Percentiles rank a stretch among this genome's conserved stretches.
These are phyloP conservation scores for Volucella inflata DNA, from an alignment of 2,888 invertebrate genomes.

Conservation along the genomic window DNA sequence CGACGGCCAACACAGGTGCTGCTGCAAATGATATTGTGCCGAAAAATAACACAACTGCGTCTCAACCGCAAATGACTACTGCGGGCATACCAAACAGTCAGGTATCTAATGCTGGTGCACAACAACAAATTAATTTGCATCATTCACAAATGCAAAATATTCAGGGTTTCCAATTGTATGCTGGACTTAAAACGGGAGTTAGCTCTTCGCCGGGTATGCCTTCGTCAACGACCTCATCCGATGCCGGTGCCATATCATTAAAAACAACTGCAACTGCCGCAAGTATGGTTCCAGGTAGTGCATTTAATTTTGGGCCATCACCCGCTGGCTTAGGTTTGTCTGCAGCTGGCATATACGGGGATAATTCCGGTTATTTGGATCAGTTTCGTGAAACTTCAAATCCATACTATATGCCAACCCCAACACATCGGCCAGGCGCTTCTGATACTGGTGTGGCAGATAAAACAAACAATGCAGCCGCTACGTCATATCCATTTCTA, in stretches of 20 bases:
- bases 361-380: constrained; percentile 88
- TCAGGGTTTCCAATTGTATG: constrained; percentile 86
- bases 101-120: constrained; percentile 54
- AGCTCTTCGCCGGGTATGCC: constrained; percentile 77
- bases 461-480: constrained; percentile 84
- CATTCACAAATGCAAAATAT: constrained; percentile 78
- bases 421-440: constrained; percentile 82
- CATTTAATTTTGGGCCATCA: constrained; percentile 92
- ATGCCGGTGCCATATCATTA: constrained; percentile 85
- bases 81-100: constrained; percentile 51
- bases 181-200: constrained; percentile 84
- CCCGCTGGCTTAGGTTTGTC: constrained; percentile 85
- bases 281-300: constrained; percentile 91
- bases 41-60: constrained; percentile 65
- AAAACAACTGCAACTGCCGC: constrained; percentile 85
- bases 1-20: constrained; percentile 60
- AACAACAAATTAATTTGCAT: constrained; percentile 77
- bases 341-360: constrained; percentile 85
- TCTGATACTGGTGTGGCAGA: constrained; percentile 78
- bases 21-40: constrained; percentile 73
- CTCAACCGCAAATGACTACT: constrained; percentile 64
- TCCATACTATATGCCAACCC: constrained; percentile 85
- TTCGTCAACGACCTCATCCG: constrained; percentile 75
- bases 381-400: constrained; percentile 87
- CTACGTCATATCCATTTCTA: constrained; percentile 86